Percentiles rank a stretch among this genome's conserved stretches.
Evolutionary conservation across 2,113 vertebrate species (phyloP).

Genomic region (Phyllostomus hastatus): DNA sequence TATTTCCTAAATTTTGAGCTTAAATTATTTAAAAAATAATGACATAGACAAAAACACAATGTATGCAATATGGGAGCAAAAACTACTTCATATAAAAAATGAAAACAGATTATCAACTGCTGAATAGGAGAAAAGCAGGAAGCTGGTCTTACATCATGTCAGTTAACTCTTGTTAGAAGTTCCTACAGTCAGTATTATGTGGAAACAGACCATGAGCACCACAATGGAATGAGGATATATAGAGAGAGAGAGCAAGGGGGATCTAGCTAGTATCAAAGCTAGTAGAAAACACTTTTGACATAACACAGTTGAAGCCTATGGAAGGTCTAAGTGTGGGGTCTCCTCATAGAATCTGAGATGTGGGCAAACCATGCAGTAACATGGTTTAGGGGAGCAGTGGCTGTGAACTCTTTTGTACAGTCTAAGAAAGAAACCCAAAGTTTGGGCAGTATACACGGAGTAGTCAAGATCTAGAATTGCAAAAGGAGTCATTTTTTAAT

Average conservation of each 20-base stretch:
- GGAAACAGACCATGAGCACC: background rate
- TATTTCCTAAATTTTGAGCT: background rate
- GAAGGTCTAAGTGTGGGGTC: background rate
- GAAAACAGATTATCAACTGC: background rate
- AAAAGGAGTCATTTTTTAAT: background rate
- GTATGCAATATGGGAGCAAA: background rate
- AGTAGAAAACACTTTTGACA: background rate
- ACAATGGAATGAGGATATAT: background rate
- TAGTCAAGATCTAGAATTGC: background rate
- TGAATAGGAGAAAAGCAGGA: background rate
- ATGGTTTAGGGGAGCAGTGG: background rate
- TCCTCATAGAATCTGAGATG: background rate
- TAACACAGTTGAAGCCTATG: background rate
- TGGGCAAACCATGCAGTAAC: background rate
- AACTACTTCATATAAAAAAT: background rate
- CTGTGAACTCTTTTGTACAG: background rate
- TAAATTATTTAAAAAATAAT: slow-evolving; percentile 27
- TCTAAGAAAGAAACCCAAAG: background rate
- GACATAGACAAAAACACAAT: background rate
- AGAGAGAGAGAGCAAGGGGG: background rate
- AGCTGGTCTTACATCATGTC: background rate
- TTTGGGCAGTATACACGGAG: background rate
- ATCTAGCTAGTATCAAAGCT: background rate
- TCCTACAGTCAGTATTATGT: background rate
- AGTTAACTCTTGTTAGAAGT: background rate